Base-by-base conservation (phyloP, 2,888 invertebrate genomes). In the Myathropa florea region DNA sequence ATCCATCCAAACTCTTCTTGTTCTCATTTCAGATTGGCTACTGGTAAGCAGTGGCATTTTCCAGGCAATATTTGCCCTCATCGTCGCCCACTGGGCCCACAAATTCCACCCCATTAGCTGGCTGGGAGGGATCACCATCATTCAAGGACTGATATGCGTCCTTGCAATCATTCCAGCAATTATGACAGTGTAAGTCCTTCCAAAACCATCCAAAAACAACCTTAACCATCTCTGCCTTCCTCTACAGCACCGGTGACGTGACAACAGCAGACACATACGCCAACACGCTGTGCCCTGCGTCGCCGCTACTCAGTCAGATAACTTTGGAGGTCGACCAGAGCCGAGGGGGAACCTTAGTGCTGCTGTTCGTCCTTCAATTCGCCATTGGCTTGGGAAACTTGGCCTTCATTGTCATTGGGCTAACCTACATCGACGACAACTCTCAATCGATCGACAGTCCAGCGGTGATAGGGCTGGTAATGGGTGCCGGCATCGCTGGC, bases 381-480 rank as follows among this genome's bases (percentile, higher is more conserved):
- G 89, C 93, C 0, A 90, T 93, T 65, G 94, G 93, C 68, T 89
- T 94, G 77, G 93, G 93, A 0, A 92, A 92, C 18, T 90, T 94
- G 33, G 93, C 94, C 0, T 94, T 94, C 88, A 93, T 93, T 60
- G 92, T 94, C 0, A 93, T 94, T 21, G 95, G 95, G 7, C 91
- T 95, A 23, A 93, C 94, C 4, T 95, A 95, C 88, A 91, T 95
- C 9, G 95, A 95, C 83, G 95, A 95, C 88, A 95, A 95, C 89
- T 93, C 94, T 0, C 92, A 93, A 26, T 93, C 92, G 23, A 91
- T 93, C 67, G 93, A 94, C 63, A 93, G 94, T 81, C 93, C 94
- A 0, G 92, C 93, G 0, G 92, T 92, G 33, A 92, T 94, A 80
- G 93, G 93, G 0, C 89, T 90, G 0, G 90, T 90, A 0, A 71